These are phyloP conservation scores for Gopherus flavomarginatus DNA, from an alignment of 2,113 vertebrate genomes.

Conservation along the genomic window DNA sequence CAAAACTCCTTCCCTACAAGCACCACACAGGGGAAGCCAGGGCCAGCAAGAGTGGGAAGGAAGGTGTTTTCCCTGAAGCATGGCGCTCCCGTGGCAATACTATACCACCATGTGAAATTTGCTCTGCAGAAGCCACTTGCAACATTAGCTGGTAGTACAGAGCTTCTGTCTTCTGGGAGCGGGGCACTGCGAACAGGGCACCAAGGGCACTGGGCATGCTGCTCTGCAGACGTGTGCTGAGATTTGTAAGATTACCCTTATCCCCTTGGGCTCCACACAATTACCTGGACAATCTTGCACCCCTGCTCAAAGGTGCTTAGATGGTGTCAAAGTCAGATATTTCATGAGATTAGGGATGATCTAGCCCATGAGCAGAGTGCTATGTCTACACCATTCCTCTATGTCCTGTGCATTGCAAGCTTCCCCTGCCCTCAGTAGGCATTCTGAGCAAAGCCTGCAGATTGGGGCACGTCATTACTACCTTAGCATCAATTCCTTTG, in stretches of 20 bases:
- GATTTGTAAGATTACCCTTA: not conserved
- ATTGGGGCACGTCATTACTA: not conserved
- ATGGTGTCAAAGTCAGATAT: not conserved
- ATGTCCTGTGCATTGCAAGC: not conserved
- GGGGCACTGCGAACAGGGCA: not conserved
- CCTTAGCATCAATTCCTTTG: not conserved
- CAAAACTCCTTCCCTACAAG: not conserved
- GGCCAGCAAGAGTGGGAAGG: not conserved
- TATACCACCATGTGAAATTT: not conserved
- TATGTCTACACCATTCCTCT: not conserved
- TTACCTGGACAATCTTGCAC: not conserved
- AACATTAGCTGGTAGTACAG: not conserved
- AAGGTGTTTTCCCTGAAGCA: not conserved
- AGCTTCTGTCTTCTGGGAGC: not conserved
- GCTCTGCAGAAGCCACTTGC: not conserved
- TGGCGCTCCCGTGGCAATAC: not conserved
- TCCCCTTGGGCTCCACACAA: not conserved
- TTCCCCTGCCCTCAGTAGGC: not conserved
- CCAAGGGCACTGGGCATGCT: not conserved
- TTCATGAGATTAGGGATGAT: not conserved
- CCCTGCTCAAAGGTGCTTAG: not conserved
- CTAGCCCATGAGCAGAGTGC: not conserved
- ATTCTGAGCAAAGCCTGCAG: fast-evolving
- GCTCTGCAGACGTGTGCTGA: not conserved
- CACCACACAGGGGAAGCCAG: not conserved